Evolutionary conservation across 2,113 vertebrate genomes (phyloP), one percentile per base, ranked within the genome.

Genomic region (Cranoglanis bouderius): DNA sequence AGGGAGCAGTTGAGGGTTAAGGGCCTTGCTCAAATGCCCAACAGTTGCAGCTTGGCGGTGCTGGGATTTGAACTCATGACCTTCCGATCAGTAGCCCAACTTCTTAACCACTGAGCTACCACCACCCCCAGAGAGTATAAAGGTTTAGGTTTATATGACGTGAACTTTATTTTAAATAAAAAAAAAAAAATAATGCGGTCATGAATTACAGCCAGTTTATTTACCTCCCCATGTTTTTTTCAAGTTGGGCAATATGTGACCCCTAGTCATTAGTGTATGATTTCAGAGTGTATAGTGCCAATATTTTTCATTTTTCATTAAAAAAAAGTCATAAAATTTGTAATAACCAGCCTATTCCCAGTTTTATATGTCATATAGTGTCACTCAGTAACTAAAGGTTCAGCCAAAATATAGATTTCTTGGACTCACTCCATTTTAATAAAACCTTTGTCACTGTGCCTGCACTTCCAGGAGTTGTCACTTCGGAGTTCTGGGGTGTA

Each of bases 381-480:
- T 80, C 29, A 80, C 29, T 80, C 77, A 80, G 29, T 53, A 16
- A 53, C 49, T 32, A 32, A 53, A 80, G 77, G 29, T 80, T 80
- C 46, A 80, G 46, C 77, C 77, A 80, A 80, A 80, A 80, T 80
- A 80, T 80, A 53, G 46, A 53, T 80, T 80, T 80, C 29, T 80
- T 80, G 77, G 77, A 80, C 49, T 51, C 38, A 6, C 0, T 51
- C 75, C 75, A 78, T 40, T 80, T 51, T 80, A 53, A 53, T 80
- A 80, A 80, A 80, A 80, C 53, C 46, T 53, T 80, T 80, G 49
- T 80, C 77, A 80, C 77, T n/a, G 46, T 32, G 77, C 29, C 46
- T n/a, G 29, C 49, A 51, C 29, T 80, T 80, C 46, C 46, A 13
- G 77, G 38, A 51, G 75, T n/a, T 51, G 75, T 78, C 75, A n/a